Conservation (phyloP, 1,140 invertebrate species). For the Scaptomyza montana region DNA sequence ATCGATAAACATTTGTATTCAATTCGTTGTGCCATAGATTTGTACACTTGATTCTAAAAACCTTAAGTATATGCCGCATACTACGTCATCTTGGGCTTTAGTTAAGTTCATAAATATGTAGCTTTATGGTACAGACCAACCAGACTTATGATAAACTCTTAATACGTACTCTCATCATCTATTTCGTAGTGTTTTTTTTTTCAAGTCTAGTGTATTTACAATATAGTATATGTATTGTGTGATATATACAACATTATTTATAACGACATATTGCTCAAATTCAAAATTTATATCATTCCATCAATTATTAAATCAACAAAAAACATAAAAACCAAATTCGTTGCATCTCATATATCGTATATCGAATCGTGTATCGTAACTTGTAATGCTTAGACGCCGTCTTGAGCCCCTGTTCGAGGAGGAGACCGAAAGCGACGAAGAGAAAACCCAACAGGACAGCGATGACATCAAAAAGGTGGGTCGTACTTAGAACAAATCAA, state of each 20-base stretch:
- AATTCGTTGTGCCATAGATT: slow-evolving; percentile 29
- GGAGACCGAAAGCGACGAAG: slow-evolving; percentile 85
- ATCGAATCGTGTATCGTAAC: slow-evolving; percentile 63
- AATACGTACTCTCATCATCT: slow-evolving; percentile 11
- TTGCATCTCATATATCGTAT: slow-evolving; percentile 63
- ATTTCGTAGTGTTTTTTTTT: slow-evolving; percentile 8
- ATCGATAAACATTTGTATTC: slow-evolving; percentile 24
- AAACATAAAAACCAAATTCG: slow-evolving; percentile 58
- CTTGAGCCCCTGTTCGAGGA: slow-evolving; percentile 89
- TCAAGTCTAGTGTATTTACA: slow-evolving; percentile 26
- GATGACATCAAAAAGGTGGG: slow-evolving; percentile 84
- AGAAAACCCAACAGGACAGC: slow-evolving; percentile 83
- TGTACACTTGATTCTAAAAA: slow-evolving; percentile 12
- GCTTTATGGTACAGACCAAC: background rate
- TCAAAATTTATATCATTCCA: slow-evolving; percentile 67
- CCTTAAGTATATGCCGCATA: slow-evolving; percentile 6
- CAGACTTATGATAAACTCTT: background rate
- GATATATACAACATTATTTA: slow-evolving; percentile 26
- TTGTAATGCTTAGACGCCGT: slow-evolving; percentile 84
- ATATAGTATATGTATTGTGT: slow-evolving; percentile 30
- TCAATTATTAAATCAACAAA: slow-evolving; percentile 28
- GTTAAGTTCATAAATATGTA: slow-evolving; percentile 1
- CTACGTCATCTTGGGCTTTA: slow-evolving; percentile 20
- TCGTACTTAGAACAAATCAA: slow-evolving; percentile 72
- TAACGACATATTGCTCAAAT: slow-evolving; percentile 47